Conservation (phyloP, 2,888 invertebrate genomes). For the Spilosoma lubricipeda region DNA sequence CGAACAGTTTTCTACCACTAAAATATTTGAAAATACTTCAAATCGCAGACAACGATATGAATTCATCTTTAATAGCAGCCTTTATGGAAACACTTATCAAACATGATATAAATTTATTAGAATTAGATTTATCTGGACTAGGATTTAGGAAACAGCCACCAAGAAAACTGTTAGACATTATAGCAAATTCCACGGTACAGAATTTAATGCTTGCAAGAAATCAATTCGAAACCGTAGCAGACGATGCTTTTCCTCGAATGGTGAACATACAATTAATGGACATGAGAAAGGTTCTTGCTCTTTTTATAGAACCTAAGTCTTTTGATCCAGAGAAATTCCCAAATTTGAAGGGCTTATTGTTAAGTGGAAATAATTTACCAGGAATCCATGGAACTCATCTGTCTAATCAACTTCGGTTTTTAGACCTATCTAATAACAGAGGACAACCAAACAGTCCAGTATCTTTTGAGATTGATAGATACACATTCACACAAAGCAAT, state of each 20-base stretch:
- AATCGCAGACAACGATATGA: conserved; percentile 85
- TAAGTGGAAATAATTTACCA: conserved; percentile 84
- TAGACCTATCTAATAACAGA: conserved; percentile 85
- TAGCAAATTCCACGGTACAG: conserved; percentile 82
- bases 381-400: conserved; percentile 83
- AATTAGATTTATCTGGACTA: conserved; percentile 82
- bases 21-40: conserved; percentile 75
- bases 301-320: conserved; percentile 77
- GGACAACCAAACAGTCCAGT: conserved; percentile 73
- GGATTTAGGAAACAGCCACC: conserved; percentile 85
- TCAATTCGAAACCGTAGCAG: conserved; percentile 84
- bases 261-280: conserved; percentile 84
- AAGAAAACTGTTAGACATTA: conserved; percentile 74
- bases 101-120: conserved; percentile 72
- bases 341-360: conserved; percentile 79
- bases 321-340: conserved; percentile 81
- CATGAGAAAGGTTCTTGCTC: conserved; percentile 82
- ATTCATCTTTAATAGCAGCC: conserved; percentile 71
- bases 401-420: conserved; percentile 75
- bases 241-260: conserved; percentile 85
- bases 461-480: conserved; percentile 81
- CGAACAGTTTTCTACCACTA: conserved; percentile 79
- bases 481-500: conserved; percentile 81
- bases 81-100: conserved; percentile 71
- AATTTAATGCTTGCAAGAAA: conserved; percentile 82